Evolutionary conservation across 1,140 invertebrate species (phyloP), one percentile per base, ranked within the genome.

Genomic region (Campoletis sonorensis): DNA sequence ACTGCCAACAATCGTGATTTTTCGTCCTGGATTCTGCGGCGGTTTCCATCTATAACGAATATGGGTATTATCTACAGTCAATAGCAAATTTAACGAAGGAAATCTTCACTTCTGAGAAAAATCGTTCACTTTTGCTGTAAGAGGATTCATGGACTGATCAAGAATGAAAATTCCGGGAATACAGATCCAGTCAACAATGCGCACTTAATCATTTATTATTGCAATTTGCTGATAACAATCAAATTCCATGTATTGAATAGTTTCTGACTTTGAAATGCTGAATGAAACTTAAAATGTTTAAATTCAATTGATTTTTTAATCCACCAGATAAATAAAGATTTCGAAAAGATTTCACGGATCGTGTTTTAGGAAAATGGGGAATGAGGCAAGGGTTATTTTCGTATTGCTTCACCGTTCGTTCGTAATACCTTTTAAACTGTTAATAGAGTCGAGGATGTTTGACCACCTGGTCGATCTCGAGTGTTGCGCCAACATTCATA

Each of bases 401-500:
- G 21, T 61, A 30, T 78, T 30, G 33, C 21, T 27, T 40, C 27
- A n/a, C 1, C 51, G 54, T 61, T 77, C 58, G 76, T 78, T 78
- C 76, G 33, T 64, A 68, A 90, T 91, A 88, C 87, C 89, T 88
- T 90, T 89, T 90, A 90, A 90, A 90, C 87, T 88, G 85, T 89
- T 87, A 88, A 88, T 88, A 89, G 87, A 84, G 83, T 88, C 84
- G 83, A 91, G 90, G 87, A 88, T 91, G 90, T 91, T 92, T 91
- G 89, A 87, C 88, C 85, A 86, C 85, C 79, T 89, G 87, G 83
- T 86, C 87, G 61, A 88, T 90, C 88, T 92, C 90, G 89, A 92
- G 91, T 92, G 91, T 92, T 92, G 88, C 86, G 88, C 90, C 89
- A 92, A 92, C 91, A 92, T 91, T 89, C 86, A 90, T 92, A 91